Base-by-base conservation (phyloP, 2,113 vertebrate species). In the Motacilla alba region DNA sequence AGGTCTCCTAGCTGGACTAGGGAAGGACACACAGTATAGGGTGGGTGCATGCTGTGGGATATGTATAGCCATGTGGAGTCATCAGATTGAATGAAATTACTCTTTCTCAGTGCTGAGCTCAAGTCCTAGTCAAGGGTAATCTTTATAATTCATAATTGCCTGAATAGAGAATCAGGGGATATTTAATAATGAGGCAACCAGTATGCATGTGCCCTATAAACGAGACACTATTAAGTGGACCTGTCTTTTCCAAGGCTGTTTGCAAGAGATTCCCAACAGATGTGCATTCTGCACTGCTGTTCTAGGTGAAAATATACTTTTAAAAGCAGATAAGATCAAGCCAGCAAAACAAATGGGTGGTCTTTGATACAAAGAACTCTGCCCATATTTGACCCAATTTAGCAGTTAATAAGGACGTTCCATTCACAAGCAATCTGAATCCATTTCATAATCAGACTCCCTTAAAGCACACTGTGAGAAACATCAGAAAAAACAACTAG, bases 381-480 rank as follows among this genome's bases (percentile, higher is more conserved):
- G 8, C 41, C 64, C 10, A 1, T 62, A 70, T 73, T 52, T 68
- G 43, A 74, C 19, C 43, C 1, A 8, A 62, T 90, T 87, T 90
- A 70, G 24, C 20, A 74, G 67, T 90, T 87, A 89, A 93, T 87
- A 74, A 84, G 44, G 41, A 89, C 70, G n/a, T 50, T 79, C n/a
- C 68, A 72, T 70, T 89, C 85, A 63, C 28, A 17, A 82, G 46
- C 33, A 83, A 75, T 96, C 39, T 69, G 87, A 95, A 94, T 80
- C 80, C 17, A 16, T 90, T 94, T 89, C 46, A 46, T 77, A 64
- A 82, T 77, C 87, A 95, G 43, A 79, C 23, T 85, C 17, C 50
- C 50, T 91, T n/a, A 49, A 58, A 75, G 33, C 12, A 52, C 28
- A 9, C 26, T 69, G 39, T 82, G 30, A 69, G 64, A 73, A 68